These are phyloP conservation scores for Oceanodroma tethys DNA, from an alignment of 2,113 vertebrate genomes.

Conservation along the genomic window DNA sequence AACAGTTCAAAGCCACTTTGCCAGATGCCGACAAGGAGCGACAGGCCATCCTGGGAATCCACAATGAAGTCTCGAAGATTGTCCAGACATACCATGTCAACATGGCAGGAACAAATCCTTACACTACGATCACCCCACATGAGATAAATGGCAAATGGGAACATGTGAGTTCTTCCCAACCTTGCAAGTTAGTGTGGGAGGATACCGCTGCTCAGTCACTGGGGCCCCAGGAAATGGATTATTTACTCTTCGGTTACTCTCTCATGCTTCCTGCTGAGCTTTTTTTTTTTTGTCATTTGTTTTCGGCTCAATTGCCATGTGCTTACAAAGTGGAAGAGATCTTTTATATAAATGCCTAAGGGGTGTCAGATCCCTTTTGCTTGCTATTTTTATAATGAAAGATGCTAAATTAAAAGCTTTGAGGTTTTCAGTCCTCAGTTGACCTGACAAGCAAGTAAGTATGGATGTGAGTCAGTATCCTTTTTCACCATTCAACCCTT, in stretches of 20 bases:
- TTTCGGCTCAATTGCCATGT: background rate
- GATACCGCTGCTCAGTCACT: background rate
- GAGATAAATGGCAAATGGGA: constrained; percentile 98
- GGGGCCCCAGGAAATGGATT: background rate
- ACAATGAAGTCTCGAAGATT: constrained; percentile 96
- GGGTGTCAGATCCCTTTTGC: background rate
- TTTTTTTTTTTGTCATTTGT: background rate
- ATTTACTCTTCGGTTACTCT: background rate
- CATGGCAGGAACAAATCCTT: constrained; percentile 93
- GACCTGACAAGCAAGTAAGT: background rate
- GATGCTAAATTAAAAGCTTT: background rate
- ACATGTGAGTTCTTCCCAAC: constrained; percentile 78
- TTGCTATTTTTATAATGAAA: background rate
- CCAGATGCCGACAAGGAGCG: constrained; percentile 96
- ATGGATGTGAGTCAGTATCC: background rate
- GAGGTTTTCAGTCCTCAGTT: background rate
- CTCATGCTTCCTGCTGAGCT: background rate
- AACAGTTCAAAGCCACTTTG: constrained; percentile 97
- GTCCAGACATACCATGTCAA: constrained; percentile 98
- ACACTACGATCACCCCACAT: constrained; percentile 92
- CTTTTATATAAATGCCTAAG: background rate
- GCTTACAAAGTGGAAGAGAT: background rate
- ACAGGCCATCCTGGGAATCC: constrained; percentile 94
- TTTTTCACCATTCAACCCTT: background rate
- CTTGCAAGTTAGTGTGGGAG: background rate